Conservation (phyloP, 1,140 invertebrate species). For the Formica selysi region DNA sequence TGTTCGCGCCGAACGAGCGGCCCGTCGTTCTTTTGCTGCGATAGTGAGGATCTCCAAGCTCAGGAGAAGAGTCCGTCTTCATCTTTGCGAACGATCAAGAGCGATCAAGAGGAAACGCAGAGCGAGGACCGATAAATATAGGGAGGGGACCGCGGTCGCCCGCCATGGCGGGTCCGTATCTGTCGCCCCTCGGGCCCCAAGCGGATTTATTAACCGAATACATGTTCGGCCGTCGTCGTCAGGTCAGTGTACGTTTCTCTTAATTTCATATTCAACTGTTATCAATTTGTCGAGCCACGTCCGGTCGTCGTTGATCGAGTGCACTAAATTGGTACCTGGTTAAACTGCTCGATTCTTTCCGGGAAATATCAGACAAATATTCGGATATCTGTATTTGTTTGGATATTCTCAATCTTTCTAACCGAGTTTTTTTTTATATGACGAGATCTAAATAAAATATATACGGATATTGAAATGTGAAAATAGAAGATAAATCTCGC, state of each 20-base stretch:
- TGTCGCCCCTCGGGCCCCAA: slow-evolving; percentile 91
- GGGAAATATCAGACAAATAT: too few relatives aligned
- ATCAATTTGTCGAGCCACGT: background rate
- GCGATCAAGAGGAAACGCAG: slow-evolving; percentile 2
- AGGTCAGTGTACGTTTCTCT: slow-evolving; percentile 88
- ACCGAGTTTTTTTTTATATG: background rate
- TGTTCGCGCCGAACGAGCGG: slow-evolving; percentile 46
- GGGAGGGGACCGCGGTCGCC: slow-evolving; percentile 4
- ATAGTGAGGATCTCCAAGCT: slow-evolving; percentile 16
- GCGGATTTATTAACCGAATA: slow-evolving; percentile 95
- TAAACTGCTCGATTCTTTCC: background rate
- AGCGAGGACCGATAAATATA: background rate
- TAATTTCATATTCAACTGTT: background rate
- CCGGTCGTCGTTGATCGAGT: background rate
- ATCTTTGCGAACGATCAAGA: slow-evolving; percentile 4
- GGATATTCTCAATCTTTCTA: background rate
- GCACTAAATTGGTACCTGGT: background rate
- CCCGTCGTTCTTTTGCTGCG: slow-evolving; percentile 8
- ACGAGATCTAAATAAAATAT: background rate
- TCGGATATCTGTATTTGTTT: background rate
- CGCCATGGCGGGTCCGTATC: slow-evolving; percentile 93
- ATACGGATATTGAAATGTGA: background rate
- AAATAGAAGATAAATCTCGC: background rate
- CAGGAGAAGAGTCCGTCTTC: slow-evolving; percentile 22
- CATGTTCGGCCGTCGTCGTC: slow-evolving; percentile 95